These are phyloP conservation scores for Lumbricus terrestris DNA, from an alignment of 2,888 invertebrate species.

Conservation along the genomic window DNA sequence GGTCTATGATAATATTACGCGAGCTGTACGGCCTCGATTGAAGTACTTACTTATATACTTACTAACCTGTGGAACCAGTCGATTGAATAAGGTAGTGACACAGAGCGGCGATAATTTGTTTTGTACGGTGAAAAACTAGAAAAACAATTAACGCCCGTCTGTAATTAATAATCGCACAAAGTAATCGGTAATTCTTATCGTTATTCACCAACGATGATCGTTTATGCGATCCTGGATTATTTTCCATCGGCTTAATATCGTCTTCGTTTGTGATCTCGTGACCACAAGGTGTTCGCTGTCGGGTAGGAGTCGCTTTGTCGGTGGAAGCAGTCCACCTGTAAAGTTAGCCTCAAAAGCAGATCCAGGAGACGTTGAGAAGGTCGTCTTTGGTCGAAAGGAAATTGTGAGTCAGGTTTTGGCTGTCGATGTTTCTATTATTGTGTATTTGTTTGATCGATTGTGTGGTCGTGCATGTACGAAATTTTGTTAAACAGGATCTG, in stretches of 20 bases:
- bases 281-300: background rate
- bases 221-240: background rate
- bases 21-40: background rate
- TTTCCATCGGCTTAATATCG: background rate
- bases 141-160: background rate
- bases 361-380: background rate
- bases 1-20: too few relatives aligned
- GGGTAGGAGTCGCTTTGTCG: background rate
- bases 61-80: background rate
- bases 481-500: background rate
- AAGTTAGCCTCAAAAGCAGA: background rate
- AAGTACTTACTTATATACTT: background rate
- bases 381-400: background rate
- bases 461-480: background rate
- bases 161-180: background rate
- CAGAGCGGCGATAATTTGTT: background rate
- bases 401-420: background rate
- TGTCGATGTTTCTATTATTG: background rate
- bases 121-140: background rate
- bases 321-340: background rate
- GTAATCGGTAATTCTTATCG: background rate
- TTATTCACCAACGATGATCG: background rate
- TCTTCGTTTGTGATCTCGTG: background rate
- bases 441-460: background rate
- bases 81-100: background rate